Evolutionary conservation across 2,888 invertebrate species (phyloP).

Genomic region (Conchocele bisecta): DNA sequence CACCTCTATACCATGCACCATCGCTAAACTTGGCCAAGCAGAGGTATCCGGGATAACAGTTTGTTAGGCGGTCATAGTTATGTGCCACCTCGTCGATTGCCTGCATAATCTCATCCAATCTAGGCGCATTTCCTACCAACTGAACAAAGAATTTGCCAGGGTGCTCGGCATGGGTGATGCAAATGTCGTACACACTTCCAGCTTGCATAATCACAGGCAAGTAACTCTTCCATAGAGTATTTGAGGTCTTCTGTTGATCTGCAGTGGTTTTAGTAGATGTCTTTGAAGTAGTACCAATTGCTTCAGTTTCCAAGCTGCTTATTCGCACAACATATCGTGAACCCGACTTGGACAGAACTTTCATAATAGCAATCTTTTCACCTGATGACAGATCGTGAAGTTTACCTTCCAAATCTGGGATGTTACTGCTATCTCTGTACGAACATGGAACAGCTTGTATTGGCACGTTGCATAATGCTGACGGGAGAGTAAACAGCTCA

Average conservation of each 20-base stretch:
- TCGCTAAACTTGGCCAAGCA: constrained; percentile 64
- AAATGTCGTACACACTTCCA: constrained; percentile 60
- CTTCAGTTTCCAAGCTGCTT: constrained; percentile 43
- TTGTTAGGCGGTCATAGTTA: constrained; percentile 44
- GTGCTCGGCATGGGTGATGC: constrained; percentile 58
- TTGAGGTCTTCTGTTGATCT: constrained; percentile 1
- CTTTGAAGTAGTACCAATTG: neutral
- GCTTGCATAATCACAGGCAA: constrained; percentile 47
- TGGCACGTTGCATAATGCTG: constrained; percentile 55
- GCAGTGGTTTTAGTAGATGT: neutral
- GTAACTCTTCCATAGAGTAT: constrained; percentile 43
- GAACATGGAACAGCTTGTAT: constrained; percentile 60
- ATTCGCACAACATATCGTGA: constrained; percentile 56
- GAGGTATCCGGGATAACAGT: constrained; percentile 28
- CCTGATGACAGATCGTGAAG: constrained; percentile 50
- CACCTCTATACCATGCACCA: constrained; percentile 55
- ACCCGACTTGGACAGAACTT: constrained; percentile 42
- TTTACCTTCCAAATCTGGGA: constrained; percentile 45
- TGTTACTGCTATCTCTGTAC: constrained; percentile 51
- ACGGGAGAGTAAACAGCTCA: constrained; percentile 59
- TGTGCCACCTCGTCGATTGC: constrained; percentile 54
- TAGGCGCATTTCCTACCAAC: constrained; percentile 58
- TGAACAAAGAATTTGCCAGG: constrained; percentile 63
- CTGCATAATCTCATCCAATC: constrained; percentile 59
- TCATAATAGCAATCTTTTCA: constrained; percentile 46